A percentile compares a stretch with the other conserved stretches of the same genome.
These are phyloP conservation scores for Scomber scombrus DNA, from an alignment of 2,113 vertebrate species.

Conservation along the genomic window DNA sequence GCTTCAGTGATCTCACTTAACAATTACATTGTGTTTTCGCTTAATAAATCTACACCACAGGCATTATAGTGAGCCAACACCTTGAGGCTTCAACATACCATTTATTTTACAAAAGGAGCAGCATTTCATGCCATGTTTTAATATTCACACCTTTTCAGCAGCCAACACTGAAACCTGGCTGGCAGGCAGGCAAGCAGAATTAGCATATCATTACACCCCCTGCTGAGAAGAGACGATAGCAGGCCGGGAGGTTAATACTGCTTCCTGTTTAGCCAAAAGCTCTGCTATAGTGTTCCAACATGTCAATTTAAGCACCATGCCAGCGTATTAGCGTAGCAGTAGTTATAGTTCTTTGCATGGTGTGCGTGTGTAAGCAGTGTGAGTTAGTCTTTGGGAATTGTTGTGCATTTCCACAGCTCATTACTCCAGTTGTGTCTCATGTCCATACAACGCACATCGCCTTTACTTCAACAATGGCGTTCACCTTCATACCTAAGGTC, in stretches of 20 bases:
- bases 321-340: not conserved
- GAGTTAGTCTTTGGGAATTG: not conserved
- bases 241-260: slow-evolving; percentile 43
- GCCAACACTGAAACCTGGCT: slow-evolving; percentile 32
- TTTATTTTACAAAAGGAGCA: slow-evolving; percentile 2
- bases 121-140: slow-evolving; percentile 24
- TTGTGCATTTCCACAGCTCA: not conserved
- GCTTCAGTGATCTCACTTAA: not conserved
- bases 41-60: slow-evolving; percentile 11
- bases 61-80: not conserved
- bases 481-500: not conserved
- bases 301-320: slow-evolving; percentile 15
- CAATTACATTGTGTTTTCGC: slow-evolving; percentile 1
- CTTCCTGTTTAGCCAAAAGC: slow-evolving; percentile 39
- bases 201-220: slow-evolving; percentile 59
- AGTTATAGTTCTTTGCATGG: not conserved
- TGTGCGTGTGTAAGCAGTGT: not conserved
- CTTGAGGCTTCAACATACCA: not conserved
- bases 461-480: not conserved
- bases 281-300: slow-evolving; percentile 4
- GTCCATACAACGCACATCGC: not conserved
- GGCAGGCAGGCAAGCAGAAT: slow-evolving; percentile 28
- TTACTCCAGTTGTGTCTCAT: not conserved
- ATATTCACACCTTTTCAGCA: slow-evolving; percentile 43
- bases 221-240: slow-evolving; percentile 30